Percentiles rank a stretch among this genome's conserved stretches.
Evolutionary conservation across 2,888 invertebrate species (phyloP).

Genomic region (Lepas anatifera): DNA sequence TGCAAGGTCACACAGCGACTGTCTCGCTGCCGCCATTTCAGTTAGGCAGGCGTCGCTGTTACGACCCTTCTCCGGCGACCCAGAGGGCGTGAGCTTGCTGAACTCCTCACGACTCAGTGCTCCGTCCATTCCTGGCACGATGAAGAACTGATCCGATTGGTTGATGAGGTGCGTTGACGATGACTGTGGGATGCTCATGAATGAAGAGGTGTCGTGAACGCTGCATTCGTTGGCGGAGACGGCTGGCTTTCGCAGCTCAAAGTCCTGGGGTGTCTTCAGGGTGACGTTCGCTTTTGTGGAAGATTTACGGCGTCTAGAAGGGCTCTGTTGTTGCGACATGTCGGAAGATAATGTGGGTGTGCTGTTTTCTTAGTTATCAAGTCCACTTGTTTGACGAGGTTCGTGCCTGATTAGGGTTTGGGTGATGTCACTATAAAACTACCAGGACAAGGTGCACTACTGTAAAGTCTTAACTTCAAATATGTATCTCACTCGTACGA

Average conservation of each 20-base stretch:
- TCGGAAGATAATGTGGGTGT: too few species aligned
- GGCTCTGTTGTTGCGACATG: not conserved
- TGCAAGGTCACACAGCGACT: not conserved
- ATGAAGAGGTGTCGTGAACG: not conserved
- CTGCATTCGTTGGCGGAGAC: not conserved
- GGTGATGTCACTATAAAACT: too few species aligned
- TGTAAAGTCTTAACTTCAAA: not conserved
- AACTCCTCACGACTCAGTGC: not conserved
- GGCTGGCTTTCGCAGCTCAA: not conserved
- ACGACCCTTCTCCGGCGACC: not conserved
- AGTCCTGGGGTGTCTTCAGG: not conserved
- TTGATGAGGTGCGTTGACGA: not conserved
- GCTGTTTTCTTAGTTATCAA: too few species aligned
- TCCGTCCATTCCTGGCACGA: not conserved
- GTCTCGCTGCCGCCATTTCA: not conserved
- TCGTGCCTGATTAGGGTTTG: too few species aligned
- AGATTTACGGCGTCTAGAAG: not conserved
- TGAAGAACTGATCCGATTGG: constrained; percentile 8
- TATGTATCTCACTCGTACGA: too few species aligned
- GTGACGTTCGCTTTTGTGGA: not conserved
- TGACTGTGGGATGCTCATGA: not conserved
- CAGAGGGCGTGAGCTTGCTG: not conserved
- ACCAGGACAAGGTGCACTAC: too few species aligned
- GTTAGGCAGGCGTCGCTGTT: not conserved
- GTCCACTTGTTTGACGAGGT: too few species aligned